Evolutionary conservation across 2,888 invertebrate species (phyloP).

Genomic region (Rhimphoctona megacephalus): DNA sequence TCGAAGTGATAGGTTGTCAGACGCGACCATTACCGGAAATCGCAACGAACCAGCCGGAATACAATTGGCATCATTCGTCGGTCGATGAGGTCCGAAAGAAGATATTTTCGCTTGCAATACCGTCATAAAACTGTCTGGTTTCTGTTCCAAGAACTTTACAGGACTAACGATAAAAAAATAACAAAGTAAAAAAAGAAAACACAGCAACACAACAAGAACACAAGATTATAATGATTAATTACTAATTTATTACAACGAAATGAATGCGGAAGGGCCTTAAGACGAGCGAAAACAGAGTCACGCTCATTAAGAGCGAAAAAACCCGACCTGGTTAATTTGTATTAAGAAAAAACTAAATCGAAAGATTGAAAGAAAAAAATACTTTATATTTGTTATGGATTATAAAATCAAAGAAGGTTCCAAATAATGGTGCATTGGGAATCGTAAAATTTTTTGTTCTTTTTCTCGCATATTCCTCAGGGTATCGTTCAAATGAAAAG

Average conservation of each 20-base stretch:
- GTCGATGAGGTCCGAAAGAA: constrained; percentile 78
- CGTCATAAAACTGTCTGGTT: constrained; percentile 66
- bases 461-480: constrained; percentile 22
- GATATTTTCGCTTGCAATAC: constrained; percentile 77
- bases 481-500: neutral
- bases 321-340: constrained; percentile 28
- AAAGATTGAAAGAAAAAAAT: constrained; percentile 13
- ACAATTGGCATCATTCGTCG: constrained; percentile 77
- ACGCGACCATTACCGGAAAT: constrained; percentile 76
- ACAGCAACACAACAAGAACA: constrained; percentile 65
- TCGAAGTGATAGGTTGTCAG: constrained; percentile 82
- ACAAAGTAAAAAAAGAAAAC: constrained; percentile 15
- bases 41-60: constrained; percentile 65
- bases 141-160: neutral
- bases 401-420: constrained; percentile 16
- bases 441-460: neutral
- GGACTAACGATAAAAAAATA: constrained; percentile 11
- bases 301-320: constrained; percentile 34
- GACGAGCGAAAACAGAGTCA: constrained; percentile 1
- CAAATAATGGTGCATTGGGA: constrained; percentile 10
- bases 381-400: constrained; percentile 33
- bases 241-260: constrained; percentile 63
- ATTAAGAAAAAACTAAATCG: constrained; percentile 35
- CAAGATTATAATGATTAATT: constrained; percentile 57
- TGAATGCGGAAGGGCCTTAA: constrained; percentile 54